These are phyloP conservation scores for Sylvilagus bachmani DNA, from an alignment of 2,113 vertebrate species.

Conservation along the genomic window DNA sequence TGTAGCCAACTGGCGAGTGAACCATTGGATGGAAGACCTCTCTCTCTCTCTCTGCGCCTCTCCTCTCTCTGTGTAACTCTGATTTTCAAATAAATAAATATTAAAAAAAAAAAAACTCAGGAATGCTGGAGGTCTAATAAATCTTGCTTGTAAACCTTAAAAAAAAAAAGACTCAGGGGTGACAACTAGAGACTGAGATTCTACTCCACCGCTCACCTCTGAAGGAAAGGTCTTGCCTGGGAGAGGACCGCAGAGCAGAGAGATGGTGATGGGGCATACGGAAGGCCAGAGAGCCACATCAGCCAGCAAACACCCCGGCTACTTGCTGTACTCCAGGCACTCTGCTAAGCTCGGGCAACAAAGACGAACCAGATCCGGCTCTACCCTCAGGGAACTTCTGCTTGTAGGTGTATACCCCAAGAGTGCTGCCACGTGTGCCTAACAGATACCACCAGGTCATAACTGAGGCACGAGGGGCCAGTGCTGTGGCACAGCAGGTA, in stretches of 20 bases:
- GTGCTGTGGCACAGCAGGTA: too few species aligned
- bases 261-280: not conserved
- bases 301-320: not conserved
- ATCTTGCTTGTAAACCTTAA: too few species aligned
- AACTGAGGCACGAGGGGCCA: not conserved
- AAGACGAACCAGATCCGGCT: conserved; percentile 22
- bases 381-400: conserved; percentile 11
- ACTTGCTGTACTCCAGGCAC: not conserved
- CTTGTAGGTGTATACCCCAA: not conserved
- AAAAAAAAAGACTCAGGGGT: too few species aligned
- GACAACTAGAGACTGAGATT: not conserved
- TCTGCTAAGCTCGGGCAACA: not conserved
- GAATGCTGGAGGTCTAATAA: too few species aligned
- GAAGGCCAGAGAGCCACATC: not conserved
- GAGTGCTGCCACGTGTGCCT: not conserved
- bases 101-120: too few species aligned
- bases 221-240: conserved; percentile 8
- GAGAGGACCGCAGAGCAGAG: not conserved
- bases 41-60: too few species aligned
- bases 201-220: not conserved
- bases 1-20: too few species aligned
- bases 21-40: too few species aligned
- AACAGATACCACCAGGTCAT: not conserved
- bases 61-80: too few species aligned
- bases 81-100: too few species aligned